Conservation (phyloP, 2,888 invertebrate genomes). For the Acholoe squamosa region DNA sequence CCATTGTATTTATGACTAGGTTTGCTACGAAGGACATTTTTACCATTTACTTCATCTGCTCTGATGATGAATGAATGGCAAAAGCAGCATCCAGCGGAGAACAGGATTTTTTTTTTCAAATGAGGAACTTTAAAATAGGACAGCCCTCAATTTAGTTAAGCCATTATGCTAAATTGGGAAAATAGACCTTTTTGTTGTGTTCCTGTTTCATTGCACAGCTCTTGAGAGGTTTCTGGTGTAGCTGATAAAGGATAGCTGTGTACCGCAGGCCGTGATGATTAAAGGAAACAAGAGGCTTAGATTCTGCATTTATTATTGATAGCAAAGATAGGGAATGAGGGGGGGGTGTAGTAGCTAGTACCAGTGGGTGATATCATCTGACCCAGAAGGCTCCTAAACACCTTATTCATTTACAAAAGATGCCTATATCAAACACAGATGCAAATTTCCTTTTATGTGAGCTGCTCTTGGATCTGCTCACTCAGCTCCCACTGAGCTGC, state of each 20-base stretch:
- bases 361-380: neutral
- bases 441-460: neutral
- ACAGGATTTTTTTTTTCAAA: too few relatives aligned
- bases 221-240: neutral
- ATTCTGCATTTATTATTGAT: constrained; percentile 1
- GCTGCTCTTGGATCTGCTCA: neutral
- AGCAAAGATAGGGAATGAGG: neutral
- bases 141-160: constrained; percentile 29
- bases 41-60: neutral
- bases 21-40: neutral
- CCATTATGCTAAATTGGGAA: constrained; percentile 35
- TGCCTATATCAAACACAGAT: constrained; percentile 13
- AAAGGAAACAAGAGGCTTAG: neutral
- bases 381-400: neutral
- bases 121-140: neutral
- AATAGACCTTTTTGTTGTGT: neutral
- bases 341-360: too few relatives aligned
- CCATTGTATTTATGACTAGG: neutral
- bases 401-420: neutral
- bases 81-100: neutral
- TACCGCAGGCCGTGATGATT: neutral
- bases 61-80: constrained; percentile 7
- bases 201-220: neutral
- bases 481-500: too few relatives aligned
- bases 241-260: neutral